phyloP scores from a whole-genome alignment of 2,888 invertebrate genomes.

The Lasioglossum zephyrum region DNA sequence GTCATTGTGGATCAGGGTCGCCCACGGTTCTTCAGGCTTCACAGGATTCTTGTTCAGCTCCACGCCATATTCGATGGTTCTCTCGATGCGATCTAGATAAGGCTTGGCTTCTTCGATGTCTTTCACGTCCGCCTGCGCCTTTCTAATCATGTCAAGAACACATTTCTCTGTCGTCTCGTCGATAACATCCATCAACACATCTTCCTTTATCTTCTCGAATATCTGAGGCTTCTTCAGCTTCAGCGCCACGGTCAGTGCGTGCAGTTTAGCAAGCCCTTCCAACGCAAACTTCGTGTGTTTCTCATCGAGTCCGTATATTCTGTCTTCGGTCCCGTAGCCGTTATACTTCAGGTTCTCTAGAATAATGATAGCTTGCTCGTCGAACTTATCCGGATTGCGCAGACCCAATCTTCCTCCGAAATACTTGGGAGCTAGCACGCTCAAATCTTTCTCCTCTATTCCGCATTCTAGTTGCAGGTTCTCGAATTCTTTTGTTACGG shows the following conservation, averaged over 20 bases:
- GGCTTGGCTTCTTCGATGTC: constrained; percentile 70
- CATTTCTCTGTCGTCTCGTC: constrained; percentile 74
- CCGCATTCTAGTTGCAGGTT: constrained; percentile 72
- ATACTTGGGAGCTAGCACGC: constrained; percentile 75
- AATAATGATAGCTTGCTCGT: constrained; percentile 78
- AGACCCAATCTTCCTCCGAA: constrained; percentile 80
- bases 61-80: constrained; percentile 71
- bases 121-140: constrained; percentile 71
- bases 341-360: constrained; percentile 79
- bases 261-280: constrained; percentile 78
- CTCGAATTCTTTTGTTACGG: constrained; percentile 74
- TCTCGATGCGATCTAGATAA: constrained; percentile 71
- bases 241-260: constrained; percentile 77
- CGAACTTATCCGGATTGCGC: constrained; percentile 71
- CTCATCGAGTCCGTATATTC: constrained; percentile 77
- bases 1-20: constrained; percentile 80
- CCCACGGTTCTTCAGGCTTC: constrained; percentile 75
- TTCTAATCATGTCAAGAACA: constrained; percentile 74
- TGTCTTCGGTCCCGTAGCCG: constrained; percentile 77
- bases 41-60: background rate
- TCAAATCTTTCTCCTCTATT: constrained; percentile 67
- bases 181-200: constrained; percentile 60
- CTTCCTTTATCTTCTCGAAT: constrained; percentile 73
- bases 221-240: constrained; percentile 76
- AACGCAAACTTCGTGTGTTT: constrained; percentile 77